A percentile compares a stretch with the other conserved stretches of the same genome.
Conservation (phyloP, 2,113 vertebrate genomes). For the Trichechus manatus region DNA sequence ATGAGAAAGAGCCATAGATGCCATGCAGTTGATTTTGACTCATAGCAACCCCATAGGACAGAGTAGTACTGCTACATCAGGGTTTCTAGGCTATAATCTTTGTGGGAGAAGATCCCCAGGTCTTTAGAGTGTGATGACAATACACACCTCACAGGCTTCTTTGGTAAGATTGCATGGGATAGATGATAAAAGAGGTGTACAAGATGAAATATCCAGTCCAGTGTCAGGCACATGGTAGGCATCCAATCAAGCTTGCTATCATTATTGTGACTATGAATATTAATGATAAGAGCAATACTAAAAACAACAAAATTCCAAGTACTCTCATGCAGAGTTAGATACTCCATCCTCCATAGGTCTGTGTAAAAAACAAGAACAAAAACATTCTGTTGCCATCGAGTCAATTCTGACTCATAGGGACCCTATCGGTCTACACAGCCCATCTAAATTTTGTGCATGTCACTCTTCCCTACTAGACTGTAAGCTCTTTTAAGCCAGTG, state of each 20-base stretch:
- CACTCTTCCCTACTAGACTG: not conserved
- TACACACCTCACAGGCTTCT: not conserved
- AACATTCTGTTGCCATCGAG: no score
- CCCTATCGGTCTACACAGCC: not conserved
- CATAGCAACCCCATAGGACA: no score
- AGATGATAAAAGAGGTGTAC: slow-evolving; percentile 28
- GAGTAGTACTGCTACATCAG: no score
- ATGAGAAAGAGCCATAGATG: no score
- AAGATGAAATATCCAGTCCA: not conserved
- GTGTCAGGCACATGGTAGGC: not conserved
- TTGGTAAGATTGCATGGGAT: not conserved
- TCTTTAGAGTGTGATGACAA: slow-evolving; percentile 30
- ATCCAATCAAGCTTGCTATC: not conserved
- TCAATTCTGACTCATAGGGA: no score
- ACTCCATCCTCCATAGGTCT: not conserved
- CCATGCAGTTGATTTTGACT: no score
- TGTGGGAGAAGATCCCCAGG: not conserved
- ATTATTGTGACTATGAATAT: not conserved
- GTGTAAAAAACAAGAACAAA: no score
- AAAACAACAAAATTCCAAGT: not conserved
- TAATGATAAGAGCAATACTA: not conserved
- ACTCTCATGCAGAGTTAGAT: not conserved
- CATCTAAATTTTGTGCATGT: not conserved
- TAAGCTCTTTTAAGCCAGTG: not conserved
- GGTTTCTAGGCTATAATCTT: no score